These are phyloP conservation scores for Ceramica pisi DNA, from an alignment of 2,888 invertebrate species.

Conservation along the genomic window DNA sequence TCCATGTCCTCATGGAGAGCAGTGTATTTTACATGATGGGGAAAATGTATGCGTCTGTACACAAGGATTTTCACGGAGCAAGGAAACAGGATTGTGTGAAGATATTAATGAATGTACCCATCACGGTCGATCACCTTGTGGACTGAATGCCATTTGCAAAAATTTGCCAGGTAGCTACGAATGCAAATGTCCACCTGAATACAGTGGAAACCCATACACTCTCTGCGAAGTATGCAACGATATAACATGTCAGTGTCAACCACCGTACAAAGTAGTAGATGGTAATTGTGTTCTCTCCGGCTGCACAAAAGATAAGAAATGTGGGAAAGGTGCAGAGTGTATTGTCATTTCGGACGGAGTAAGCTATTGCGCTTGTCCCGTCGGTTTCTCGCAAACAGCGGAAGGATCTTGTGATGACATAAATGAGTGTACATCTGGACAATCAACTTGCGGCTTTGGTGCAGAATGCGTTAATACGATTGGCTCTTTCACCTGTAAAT, in stretches of 20 bases:
- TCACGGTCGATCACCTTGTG: constrained; percentile 95
- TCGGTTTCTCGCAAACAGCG: constrained; percentile 94
- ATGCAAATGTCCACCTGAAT: constrained; percentile 97
- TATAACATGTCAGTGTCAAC: constrained; percentile 96
- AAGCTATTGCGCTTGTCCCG: constrained; percentile 98
- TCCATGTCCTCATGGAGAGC: constrained; percentile 96
- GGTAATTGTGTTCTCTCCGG: constrained; percentile 96
- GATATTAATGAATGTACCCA: constrained; percentile 97
- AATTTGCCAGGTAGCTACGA: constrained; percentile 98
- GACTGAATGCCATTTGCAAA: constrained; percentile 97
- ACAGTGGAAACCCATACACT: constrained; percentile 97
- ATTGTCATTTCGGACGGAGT: constrained; percentile 97
- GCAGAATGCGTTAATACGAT: constrained; percentile 96
- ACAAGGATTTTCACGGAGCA: constrained; percentile 95
- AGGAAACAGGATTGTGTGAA: constrained; percentile 94
- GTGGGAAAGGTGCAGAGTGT: constrained; percentile 97
- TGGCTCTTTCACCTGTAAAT: constrained; percentile 95
- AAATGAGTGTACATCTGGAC: constrained; percentile 95
- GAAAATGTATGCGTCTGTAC: constrained; percentile 97
- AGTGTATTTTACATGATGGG: constrained; percentile 95
- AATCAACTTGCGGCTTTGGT: constrained; percentile 95
- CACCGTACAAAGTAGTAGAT: constrained; percentile 96
- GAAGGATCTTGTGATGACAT: constrained; percentile 97
- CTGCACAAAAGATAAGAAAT: constrained; percentile 95
- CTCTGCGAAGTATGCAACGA: constrained; percentile 96